These are phyloP conservation scores for Automeris io DNA, from an alignment of 2,888 invertebrate genomes.

Conservation along the genomic window DNA sequence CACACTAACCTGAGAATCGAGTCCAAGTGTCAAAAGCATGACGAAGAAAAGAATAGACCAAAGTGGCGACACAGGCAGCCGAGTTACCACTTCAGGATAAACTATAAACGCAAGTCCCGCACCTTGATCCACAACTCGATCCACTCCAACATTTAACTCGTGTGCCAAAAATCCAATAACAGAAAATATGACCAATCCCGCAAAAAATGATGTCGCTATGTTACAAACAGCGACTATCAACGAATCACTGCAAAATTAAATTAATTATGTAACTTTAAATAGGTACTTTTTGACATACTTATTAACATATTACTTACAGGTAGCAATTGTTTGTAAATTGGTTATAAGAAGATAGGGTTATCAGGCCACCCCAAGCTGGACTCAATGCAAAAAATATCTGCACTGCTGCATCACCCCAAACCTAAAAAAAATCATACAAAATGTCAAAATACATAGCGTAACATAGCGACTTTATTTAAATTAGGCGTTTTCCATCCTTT, in stretches of 20 bases:
- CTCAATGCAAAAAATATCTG: conserved; percentile 93
- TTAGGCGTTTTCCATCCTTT: too few relatives aligned
- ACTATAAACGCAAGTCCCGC: conserved; percentile 90
- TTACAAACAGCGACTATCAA: conserved; percentile 86
- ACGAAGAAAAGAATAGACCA: conserved; percentile 90
- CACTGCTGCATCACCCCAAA: conserved; percentile 90
- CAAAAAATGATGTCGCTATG: conserved; percentile 87
- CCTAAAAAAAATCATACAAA: conserved; percentile 59
- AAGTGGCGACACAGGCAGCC: conserved; percentile 86
- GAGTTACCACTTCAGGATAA: conserved; percentile 89
- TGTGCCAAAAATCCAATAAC: conserved; percentile 89
- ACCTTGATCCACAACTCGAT: conserved; percentile 84
- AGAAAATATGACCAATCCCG: conserved; percentile 88
- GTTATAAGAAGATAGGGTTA: conserved; percentile 90
- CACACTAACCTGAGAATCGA: conserved; percentile 79
- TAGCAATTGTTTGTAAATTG: conserved; percentile 90
- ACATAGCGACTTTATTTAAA: too few relatives aligned
- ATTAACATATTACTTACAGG: conserved; percentile 69
- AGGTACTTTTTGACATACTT: not conserved
- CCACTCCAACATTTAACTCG: conserved; percentile 81
- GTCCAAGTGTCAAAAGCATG: conserved; percentile 84
- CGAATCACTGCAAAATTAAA: conserved; percentile 77
- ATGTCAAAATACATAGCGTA: too few relatives aligned
- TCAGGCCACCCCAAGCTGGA: conserved; percentile 91
- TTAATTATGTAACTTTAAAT: conserved; percentile 1